These are phyloP conservation scores for Malachius bipustulatus DNA, from an alignment of 2,888 invertebrate genomes.

Conservation along the genomic window DNA sequence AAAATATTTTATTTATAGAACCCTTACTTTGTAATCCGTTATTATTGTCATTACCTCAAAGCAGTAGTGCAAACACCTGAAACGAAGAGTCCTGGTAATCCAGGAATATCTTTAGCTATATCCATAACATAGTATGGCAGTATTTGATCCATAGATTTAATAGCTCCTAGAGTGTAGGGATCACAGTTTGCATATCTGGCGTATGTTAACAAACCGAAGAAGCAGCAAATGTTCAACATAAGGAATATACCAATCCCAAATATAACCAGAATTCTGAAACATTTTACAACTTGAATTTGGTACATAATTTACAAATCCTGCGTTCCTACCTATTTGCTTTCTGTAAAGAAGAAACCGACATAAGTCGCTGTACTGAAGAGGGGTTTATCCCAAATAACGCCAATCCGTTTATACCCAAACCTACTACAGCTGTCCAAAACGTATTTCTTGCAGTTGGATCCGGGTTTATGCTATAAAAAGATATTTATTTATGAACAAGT, in stretches of 20 bases:
- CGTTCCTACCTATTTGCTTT: slow-evolving; percentile 19
- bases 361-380: too few relatives aligned
- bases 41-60: slow-evolving; percentile 38
- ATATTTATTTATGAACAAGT: too few relatives aligned
- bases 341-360: too few relatives aligned
- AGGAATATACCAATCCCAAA: slow-evolving; percentile 13
- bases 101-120: slow-evolving; percentile 48
- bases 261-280: slow-evolving; percentile 15
- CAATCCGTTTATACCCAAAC: too few relatives aligned
- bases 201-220: slow-evolving; percentile 39
- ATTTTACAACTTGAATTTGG: slow-evolving; percentile 5
- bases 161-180: slow-evolving; percentile 45
- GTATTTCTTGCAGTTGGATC: slow-evolving; percentile 48
- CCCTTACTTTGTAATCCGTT: neutral
- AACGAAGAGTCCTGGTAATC: slow-evolving; percentile 60
- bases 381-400: too few relatives aligned
- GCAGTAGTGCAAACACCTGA: slow-evolving; percentile 65
- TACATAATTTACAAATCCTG: neutral
- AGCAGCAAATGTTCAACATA: slow-evolving; percentile 10
- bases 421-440: slow-evolving; percentile 49
- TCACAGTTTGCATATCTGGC: slow-evolving; percentile 53
- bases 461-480: slow-evolving; percentile 45
- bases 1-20: neutral
- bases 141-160: slow-evolving; percentile 41
- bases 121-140: slow-evolving; percentile 61